Evolutionary conservation across 2,113 vertebrate species (phyloP).

Genomic region (Bujurquina vittata): DNA sequence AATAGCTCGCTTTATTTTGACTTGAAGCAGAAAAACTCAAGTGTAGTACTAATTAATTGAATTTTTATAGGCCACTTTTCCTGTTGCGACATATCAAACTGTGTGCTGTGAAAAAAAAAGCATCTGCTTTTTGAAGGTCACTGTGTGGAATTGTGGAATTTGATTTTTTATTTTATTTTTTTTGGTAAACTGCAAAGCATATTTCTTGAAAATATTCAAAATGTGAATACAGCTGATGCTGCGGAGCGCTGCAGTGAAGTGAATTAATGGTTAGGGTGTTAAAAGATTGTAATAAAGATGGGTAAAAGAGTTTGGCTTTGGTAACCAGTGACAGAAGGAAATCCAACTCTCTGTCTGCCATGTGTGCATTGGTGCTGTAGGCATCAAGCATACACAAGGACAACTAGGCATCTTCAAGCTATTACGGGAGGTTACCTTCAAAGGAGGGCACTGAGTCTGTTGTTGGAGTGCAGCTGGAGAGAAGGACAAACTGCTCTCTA

Average conservation of each 20-base stretch:
- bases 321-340: background rate
- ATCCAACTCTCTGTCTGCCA: background rate
- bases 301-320: background rate
- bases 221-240: background rate
- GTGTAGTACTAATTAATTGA: background rate
- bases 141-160: background rate
- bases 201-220: background rate
- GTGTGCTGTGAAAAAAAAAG: background rate
- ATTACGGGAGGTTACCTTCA: background rate
- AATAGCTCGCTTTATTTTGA: background rate
- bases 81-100: background rate
- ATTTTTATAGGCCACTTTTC: background rate
- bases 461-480: no score
- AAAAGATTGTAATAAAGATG: background rate
- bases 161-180: no score
- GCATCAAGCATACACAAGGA: background rate
- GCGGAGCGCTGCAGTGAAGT: background rate
- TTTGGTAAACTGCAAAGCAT: background rate
- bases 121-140: background rate
- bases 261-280: background rate
- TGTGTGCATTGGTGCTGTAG: background rate
- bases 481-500: no score
- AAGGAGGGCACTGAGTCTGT: no score
- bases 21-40: background rate
- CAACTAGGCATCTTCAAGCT: background rate